phyloP scores from a whole-genome alignment of 1,140 invertebrate species.

The Chironomus striatipennis region DNA sequence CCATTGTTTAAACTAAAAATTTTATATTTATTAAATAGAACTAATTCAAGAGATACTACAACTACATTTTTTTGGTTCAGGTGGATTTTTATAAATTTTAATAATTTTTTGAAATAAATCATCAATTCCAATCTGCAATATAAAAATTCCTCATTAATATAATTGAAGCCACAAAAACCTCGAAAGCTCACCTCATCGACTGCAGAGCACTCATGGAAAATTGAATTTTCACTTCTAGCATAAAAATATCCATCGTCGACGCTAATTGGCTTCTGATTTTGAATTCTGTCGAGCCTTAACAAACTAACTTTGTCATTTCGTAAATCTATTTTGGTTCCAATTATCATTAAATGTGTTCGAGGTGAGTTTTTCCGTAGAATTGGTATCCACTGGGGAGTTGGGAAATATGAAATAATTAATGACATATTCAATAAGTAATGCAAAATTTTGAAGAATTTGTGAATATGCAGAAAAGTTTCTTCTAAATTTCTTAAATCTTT shows the following conservation, averaged over 20 bases:
- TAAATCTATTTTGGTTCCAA: constrained; percentile 9
- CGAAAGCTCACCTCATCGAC: background rate
- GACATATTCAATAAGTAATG: too few species aligned
- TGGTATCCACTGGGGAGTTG: background rate
- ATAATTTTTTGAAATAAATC: background rate
- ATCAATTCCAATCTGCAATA: background rate
- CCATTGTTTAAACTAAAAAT: too few species aligned
- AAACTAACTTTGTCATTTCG: background rate
- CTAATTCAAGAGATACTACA: background rate
- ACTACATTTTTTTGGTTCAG: background rate
- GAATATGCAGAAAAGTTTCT: too few species aligned
- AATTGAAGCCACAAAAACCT: background rate
- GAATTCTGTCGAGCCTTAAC: background rate
- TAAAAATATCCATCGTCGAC: background rate
- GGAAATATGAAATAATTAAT: background rate
- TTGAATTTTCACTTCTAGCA: background rate
- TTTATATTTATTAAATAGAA: too few species aligned
- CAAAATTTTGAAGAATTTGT: too few species aligned
- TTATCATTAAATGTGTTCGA: background rate
- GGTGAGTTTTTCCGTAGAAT: background rate
- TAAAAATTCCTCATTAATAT: background rate
- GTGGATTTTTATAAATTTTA: background rate
- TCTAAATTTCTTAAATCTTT: too few species aligned
- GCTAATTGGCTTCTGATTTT: background rate
- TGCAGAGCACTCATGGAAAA: background rate